Evolutionary conservation across 2,113 vertebrate genomes (phyloP).

Genomic region (Sebastes schlegelii): DNA sequence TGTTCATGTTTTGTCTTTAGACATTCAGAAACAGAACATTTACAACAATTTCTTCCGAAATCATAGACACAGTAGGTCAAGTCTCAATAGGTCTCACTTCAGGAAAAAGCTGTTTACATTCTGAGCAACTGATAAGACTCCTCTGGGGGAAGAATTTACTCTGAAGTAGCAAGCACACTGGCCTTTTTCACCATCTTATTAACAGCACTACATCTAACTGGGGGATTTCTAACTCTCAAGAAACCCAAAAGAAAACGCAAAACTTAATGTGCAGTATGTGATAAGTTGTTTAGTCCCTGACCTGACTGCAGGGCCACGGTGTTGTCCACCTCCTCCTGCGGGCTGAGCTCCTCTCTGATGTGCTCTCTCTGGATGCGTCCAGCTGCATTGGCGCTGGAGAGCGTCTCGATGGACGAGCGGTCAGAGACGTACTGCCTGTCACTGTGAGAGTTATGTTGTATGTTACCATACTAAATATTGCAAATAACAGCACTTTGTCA

Average conservation of each 20-base stretch:
- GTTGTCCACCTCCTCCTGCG: constrained; percentile 87
- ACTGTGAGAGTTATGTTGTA: constrained; percentile 63
- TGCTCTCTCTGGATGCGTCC: constrained; percentile 84
- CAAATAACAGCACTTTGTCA: not conserved
- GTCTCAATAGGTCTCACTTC: constrained; percentile 30
- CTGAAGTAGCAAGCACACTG: not conserved
- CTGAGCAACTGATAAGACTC: constrained; percentile 48
- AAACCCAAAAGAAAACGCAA: not conserved
- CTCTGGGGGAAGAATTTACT: not conserved
- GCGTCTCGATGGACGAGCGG: constrained; percentile 83
- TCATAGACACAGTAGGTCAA: constrained; percentile 14
- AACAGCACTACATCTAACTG: not conserved
- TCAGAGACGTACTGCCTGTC: constrained; percentile 87
- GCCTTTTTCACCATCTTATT: not conserved
- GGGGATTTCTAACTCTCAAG: not conserved
- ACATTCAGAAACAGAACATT: constrained; percentile 12
- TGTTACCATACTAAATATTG: not conserved
- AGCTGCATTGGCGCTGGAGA: constrained; percentile 88
- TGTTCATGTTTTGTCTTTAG: not conserved
- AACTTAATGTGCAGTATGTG: not conserved
- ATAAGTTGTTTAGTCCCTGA: constrained; percentile 45
- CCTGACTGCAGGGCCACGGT: constrained; percentile 87
- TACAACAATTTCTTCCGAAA: constrained; percentile 37
- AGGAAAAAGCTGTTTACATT: constrained; percentile 68
- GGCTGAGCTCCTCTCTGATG: constrained; percentile 83